These are phyloP conservation scores for Megaceryle torquata DNA, from an alignment of 2,113 vertebrate species.

Conservation along the genomic window DNA sequence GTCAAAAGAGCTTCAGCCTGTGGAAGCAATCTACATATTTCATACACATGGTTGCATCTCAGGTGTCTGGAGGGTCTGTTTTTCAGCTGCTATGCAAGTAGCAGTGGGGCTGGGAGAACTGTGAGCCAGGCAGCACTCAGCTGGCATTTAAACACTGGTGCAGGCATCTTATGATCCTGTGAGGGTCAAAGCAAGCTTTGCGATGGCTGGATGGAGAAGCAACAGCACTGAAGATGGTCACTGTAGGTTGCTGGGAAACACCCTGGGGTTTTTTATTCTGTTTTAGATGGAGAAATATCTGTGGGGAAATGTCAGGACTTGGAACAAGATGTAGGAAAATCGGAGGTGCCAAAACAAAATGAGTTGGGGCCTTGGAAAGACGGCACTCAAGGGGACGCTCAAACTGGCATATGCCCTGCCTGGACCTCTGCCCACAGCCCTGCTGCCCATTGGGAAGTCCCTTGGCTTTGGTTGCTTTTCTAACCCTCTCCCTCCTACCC, in stretches of 20 bases:
- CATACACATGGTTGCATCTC: not conserved
- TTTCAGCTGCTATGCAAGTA: not conserved
- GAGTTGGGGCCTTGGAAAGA: not conserved
- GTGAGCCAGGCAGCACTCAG: not conserved
- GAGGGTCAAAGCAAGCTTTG: not conserved
- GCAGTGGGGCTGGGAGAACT: not conserved
- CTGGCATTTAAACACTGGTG: not conserved
- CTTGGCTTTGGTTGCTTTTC: not conserved
- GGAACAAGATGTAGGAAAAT: not conserved
- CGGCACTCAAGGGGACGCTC: not conserved
- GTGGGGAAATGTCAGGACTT: accelerated
- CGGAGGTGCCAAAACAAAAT: not conserved
- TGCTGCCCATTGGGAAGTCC: accelerated
- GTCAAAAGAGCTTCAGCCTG: not conserved
- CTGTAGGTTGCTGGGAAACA: not conserved
- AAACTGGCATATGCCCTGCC: not conserved
- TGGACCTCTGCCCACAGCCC: not conserved
- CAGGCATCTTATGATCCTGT: not conserved
- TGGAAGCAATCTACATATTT: not conserved
- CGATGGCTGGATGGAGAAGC: not conserved
- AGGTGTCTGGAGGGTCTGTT: not conserved
- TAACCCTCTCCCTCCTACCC: not conserved
- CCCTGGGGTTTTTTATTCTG: not conserved
- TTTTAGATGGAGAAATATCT: not conserved
- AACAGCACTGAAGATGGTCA: accelerated